phyloP scores from a whole-genome alignment of 2,113 vertebrate species.

The Otus sunia region DNA sequence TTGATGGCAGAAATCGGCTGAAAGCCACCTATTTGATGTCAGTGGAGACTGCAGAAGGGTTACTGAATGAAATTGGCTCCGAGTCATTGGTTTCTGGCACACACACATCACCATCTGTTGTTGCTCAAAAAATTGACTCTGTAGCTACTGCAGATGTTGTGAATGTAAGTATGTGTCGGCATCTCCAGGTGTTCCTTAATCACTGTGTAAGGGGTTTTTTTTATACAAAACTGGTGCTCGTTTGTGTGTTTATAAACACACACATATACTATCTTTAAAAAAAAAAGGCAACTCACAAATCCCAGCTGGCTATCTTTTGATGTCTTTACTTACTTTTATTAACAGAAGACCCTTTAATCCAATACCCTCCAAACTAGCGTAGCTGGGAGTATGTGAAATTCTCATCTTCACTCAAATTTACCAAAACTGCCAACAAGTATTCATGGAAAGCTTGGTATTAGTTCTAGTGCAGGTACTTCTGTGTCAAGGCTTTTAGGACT shows the following conservation, averaged over 20 bases:
- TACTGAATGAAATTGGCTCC: constrained; percentile 85
- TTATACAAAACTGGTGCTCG: neutral
- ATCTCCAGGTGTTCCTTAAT: neutral
- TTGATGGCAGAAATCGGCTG: constrained; percentile 82
- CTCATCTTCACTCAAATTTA: neutral
- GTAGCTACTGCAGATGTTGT: constrained; percentile 83
- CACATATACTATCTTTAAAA: neutral
- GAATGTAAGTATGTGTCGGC: constrained; percentile 80
- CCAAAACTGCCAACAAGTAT: neutral
- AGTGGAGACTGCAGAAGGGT: constrained; percentile 83
- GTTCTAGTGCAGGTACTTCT: neutral
- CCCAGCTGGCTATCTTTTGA: neutral
- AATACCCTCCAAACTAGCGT: neutral
- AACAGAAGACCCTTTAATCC: neutral
- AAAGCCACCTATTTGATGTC: constrained; percentile 88
- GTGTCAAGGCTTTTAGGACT: neutral
- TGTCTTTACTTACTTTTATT: neutral
- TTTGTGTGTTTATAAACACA: neutral
- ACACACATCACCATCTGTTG: constrained; percentile 74
- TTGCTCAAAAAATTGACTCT: constrained; percentile 85
- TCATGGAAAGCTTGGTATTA: neutral
- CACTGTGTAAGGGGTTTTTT: neutral
- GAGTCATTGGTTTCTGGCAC: constrained; percentile 82
- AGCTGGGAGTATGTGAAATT: neutral
- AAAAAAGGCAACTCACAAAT: neutral